Evolutionary conservation across 2,888 invertebrate species (phyloP).

Genomic region (Drosophila dives): DNA sequence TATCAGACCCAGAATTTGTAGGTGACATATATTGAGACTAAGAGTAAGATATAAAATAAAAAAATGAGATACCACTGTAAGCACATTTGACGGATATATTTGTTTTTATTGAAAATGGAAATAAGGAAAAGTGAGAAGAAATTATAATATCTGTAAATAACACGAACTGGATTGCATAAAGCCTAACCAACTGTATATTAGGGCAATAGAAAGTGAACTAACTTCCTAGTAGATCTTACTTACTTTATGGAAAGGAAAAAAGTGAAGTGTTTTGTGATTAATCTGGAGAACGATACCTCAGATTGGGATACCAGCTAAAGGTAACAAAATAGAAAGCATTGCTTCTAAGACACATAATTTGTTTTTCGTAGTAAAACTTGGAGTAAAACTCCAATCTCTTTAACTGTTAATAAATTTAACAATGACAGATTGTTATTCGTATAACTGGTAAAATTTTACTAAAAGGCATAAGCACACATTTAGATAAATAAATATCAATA

Average conservation of each 20-base stretch:
- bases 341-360: no score
- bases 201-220: not conserved
- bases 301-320: not conserved
- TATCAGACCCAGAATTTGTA: no score
- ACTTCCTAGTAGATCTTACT: not conserved
- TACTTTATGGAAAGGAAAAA: not conserved
- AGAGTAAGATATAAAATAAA: not conserved
- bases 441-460: not conserved
- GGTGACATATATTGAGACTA: not conserved
- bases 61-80: not conserved
- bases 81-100: not conserved
- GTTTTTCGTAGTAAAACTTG: no score
- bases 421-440: not conserved
- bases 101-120: not conserved
- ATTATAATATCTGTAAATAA: not conserved
- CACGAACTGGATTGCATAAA: not conserved
- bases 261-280: not conserved
- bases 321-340: not conserved
- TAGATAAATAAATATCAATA: not conserved
- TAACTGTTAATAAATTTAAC: not conserved
- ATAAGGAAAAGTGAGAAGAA: not conserved
- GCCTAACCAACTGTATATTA: not conserved
- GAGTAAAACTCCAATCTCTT: no score
- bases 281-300: not conserved
- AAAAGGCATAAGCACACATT: not conserved